Conservation (phyloP, 2,888 invertebrate genomes). For the Dicyrtoma fusca region DNA sequence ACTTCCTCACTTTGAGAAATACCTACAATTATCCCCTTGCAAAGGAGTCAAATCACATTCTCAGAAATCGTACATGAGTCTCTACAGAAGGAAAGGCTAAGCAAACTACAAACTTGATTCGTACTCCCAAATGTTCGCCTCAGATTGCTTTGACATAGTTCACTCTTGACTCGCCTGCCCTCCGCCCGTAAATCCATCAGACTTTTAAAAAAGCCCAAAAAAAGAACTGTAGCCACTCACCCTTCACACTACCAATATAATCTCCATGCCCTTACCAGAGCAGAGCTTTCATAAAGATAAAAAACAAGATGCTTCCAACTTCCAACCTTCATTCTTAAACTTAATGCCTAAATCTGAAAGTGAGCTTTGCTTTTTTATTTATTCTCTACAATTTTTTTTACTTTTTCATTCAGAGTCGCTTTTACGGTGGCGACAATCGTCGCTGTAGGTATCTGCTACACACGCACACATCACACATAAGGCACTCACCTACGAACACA, state of each 20-base stretch:
- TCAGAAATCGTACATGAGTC: no score
- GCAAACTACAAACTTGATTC: no score
- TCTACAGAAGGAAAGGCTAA: no score
- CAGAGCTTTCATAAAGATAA: background rate
- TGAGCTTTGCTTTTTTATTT: background rate
- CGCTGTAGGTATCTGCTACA: background rate
- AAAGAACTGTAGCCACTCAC: background rate
- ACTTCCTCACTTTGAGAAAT: no score
- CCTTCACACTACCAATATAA: background rate
- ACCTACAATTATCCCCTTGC: no score
- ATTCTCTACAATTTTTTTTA: no score
- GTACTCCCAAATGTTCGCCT: no score
- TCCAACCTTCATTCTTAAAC: background rate
- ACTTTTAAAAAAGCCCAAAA: background rate
- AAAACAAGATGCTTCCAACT: background rate
- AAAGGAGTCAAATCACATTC: no score
- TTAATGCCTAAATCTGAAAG: background rate
- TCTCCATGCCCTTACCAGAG: background rate
- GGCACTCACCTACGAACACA: background rate
- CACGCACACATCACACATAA: background rate
- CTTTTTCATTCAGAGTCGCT: no score
- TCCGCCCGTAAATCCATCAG: conserved; percentile 16
- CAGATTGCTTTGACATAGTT: background rate
- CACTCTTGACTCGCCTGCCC: background rate
- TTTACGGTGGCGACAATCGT: background rate